Percentiles rank a stretch among this genome's conserved stretches.
phyloP scores from a whole-genome alignment of 2,888 invertebrate genomes.

The Odontocerum albicorne region DNA sequence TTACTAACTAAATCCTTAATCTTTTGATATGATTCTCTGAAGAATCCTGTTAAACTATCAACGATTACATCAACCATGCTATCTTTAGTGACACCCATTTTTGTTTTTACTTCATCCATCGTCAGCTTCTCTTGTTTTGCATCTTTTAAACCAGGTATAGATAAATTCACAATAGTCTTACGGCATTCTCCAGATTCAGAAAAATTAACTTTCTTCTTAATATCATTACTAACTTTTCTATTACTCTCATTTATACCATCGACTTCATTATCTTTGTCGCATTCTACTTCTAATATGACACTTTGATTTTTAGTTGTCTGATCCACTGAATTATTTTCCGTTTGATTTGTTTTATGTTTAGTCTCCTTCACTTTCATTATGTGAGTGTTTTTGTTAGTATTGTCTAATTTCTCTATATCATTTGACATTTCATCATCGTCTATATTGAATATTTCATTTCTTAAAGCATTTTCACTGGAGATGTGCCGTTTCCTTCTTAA shows the following conservation, averaged over 20 bases:
- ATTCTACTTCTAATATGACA: no score
- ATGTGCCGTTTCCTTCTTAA: not conserved
- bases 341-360: no score
- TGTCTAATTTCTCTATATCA: no score
- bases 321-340: no score
- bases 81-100: conserved; percentile 15
- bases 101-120: conserved; percentile 10
- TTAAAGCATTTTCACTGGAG: conserved; percentile 2
- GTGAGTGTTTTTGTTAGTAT: no score
- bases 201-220: not conserved
- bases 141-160: not conserved
- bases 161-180: not conserved
- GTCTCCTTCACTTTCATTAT: no score
- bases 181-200: not conserved
- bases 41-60: conserved; percentile 8
- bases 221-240: not conserved
- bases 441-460: not conserved
- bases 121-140: conserved; percentile 11
- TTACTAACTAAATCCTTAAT: no score
- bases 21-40: conserved; percentile 9
- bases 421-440: not conserved
- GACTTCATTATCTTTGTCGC: no score
- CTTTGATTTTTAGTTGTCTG: no score
- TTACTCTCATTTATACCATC: not conserved
- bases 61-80: conserved; percentile 13